These are phyloP conservation scores for Clistopyga incitator DNA, from an alignment of 2,888 invertebrate species.

Conservation along the genomic window DNA sequence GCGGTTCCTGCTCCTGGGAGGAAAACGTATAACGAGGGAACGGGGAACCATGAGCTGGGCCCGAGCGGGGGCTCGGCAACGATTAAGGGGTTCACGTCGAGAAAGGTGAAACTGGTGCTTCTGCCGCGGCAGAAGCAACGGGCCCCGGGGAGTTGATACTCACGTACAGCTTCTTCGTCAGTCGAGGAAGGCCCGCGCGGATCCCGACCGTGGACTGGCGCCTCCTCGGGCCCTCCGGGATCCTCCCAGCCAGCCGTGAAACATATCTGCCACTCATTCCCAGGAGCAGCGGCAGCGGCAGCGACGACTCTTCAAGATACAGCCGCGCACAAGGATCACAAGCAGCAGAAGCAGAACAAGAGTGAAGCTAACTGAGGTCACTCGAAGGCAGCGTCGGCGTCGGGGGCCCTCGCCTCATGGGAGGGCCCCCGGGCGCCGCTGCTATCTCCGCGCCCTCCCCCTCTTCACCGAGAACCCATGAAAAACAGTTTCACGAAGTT, in stretches of 20 bases:
- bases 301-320: no score
- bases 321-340: conserved; percentile 17
- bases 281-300: conserved; percentile 75
- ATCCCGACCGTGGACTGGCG: conserved; percentile 68
- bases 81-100: conserved; percentile 66
- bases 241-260: conserved; percentile 69
- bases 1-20: conserved; percentile 10
- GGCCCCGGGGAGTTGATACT: conserved; percentile 54
- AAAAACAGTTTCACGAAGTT: conserved; percentile 72
- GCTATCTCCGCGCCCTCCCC: conserved; percentile 71
- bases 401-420: conserved; percentile 77
- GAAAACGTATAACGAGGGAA: conserved; percentile 52
- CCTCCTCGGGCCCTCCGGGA: conserved; percentile 58
- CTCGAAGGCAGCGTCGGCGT: conserved; percentile 65
- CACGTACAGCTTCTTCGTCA: conserved; percentile 61
- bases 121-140: conserved; percentile 49
- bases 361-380: conserved; percentile 81
- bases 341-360: conserved; percentile 57
- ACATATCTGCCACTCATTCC: conserved; percentile 79
- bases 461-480: conserved; percentile 34
- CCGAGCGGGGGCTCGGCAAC: conserved; percentile 47
- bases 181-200: conserved; percentile 58
- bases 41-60: conserved; percentile 48
- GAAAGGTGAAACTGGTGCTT: conserved; percentile 63
- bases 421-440: conserved; percentile 83